phyloP scores from a whole-genome alignment of 2,888 invertebrate species.

The Diaperis boleti region DNA sequence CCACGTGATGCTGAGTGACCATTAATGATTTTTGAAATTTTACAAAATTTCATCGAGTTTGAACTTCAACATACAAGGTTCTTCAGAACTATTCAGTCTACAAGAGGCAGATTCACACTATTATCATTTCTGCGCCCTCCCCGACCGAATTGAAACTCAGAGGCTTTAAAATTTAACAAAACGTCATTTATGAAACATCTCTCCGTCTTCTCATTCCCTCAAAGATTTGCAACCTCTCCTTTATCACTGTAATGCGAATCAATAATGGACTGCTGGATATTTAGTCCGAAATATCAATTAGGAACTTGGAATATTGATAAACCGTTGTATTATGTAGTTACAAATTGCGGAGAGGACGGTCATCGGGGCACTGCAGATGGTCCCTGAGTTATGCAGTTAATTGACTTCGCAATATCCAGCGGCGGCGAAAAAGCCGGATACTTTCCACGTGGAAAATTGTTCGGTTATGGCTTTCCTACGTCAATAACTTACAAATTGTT shows the following conservation, averaged over 20 bases:
- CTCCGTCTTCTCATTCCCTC: constrained; percentile 11
- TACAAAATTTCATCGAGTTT: too few species aligned
- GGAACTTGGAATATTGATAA: constrained; percentile 17
- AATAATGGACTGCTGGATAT: constrained; percentile 18
- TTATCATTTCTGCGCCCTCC: too few species aligned
- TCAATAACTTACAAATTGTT: constrained; percentile 16
- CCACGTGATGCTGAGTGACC: too few species aligned
- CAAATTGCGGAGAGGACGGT: constrained; percentile 19
- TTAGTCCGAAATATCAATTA: constrained; percentile 23
- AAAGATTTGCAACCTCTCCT: constrained; percentile 11
- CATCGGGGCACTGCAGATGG: constrained; percentile 16
- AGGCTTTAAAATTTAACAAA: constrained; percentile 1
- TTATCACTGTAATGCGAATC: constrained; percentile 25
- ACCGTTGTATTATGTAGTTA: constrained; percentile 24
- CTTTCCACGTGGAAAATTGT: background rate
- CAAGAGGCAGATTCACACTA: too few species aligned
- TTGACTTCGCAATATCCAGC: constrained; percentile 3
- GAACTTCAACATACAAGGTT: too few species aligned
- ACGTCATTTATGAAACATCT: constrained; percentile 9
- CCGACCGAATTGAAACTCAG: constrained; percentile 8
- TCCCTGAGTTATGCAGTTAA: constrained; percentile 11
- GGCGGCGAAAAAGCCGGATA: background rate
- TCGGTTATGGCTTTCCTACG: background rate
- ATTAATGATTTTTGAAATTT: too few species aligned
- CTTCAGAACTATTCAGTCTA: too few species aligned